These are phyloP conservation scores for Gymnosoma rotundatum DNA, from an alignment of 2,888 invertebrate species.

Conservation along the genomic window DNA sequence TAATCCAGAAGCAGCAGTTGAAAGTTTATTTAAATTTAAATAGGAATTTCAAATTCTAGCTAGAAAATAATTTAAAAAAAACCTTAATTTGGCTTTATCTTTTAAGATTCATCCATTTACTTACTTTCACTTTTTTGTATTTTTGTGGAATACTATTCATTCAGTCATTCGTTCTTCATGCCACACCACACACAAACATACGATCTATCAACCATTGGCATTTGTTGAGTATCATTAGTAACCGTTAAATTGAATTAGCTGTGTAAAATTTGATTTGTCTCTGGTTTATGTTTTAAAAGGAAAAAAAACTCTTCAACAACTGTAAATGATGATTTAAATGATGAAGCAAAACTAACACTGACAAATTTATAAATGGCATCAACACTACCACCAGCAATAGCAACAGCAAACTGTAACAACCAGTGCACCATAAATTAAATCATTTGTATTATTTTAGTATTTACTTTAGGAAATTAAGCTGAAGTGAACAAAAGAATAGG, in stretches of 20 bases:
- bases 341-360: neutral
- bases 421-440: constrained; percentile 64
- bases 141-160: constrained; percentile 16
- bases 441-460: constrained; percentile 65
- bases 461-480: constrained; percentile 69
- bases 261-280: constrained; percentile 67
- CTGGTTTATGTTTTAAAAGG: constrained; percentile 46
- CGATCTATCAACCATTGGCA: constrained; percentile 1
- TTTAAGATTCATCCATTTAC: constrained; percentile 11
- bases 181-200: neutral
- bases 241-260: constrained; percentile 68
- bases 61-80: neutral
- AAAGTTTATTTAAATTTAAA: constrained; percentile 42
- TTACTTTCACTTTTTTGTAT: constrained; percentile 8
- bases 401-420: constrained; percentile 18
- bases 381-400: constrained; percentile 12
- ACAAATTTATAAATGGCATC: constrained; percentile 15
- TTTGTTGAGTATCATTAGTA: constrained; percentile 61
- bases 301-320: constrained; percentile 11
- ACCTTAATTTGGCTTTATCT: neutral
- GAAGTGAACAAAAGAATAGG: constrained; percentile 62
- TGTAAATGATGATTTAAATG: constrained; percentile 34
- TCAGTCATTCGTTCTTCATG: constrained; percentile 20
- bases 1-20: neutral
- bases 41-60: constrained; percentile 39